These are phyloP conservation scores for Endomychus coccineus DNA, from an alignment of 2,888 invertebrate genomes.

Conservation along the genomic window DNA sequence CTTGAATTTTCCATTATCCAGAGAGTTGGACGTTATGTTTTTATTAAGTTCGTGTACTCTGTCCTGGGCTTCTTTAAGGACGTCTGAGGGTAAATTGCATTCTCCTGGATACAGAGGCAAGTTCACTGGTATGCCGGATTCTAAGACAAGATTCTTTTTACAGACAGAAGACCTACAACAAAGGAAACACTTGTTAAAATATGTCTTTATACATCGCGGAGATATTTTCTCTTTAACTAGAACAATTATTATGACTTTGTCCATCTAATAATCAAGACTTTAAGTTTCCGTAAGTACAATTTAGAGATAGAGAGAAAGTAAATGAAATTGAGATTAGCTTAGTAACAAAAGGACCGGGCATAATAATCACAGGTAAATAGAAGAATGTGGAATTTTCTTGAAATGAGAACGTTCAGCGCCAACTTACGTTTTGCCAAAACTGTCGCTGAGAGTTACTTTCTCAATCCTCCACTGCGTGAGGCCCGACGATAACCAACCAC, in stretches of 20 bases:
- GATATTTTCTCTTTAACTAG: no score
- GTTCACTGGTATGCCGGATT: conserved; percentile 65
- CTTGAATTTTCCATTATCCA: conserved; percentile 30
- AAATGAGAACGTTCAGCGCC: no score
- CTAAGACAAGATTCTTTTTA: conserved; percentile 63
- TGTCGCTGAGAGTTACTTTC: conserved; percentile 75
- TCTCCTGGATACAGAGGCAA: conserved; percentile 71
- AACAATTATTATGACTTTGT: no score
- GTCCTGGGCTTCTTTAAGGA: conserved; percentile 16
- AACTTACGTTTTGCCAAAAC: conserved; percentile 69
- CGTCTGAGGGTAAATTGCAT: conserved; percentile 55
- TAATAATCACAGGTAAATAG: no score
- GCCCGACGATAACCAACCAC: conserved; percentile 85
- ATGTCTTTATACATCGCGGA: no score
- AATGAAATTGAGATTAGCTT: no score
- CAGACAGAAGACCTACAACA: conserved; percentile 66
- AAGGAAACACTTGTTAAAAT: no score
- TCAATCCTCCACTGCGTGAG: conserved; percentile 72
- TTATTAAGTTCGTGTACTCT: conserved; percentile 7
- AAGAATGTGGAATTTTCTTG: no score
- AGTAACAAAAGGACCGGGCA: no score
- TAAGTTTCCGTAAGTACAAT: no score
- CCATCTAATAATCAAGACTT: no score
- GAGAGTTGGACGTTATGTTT: conserved; percentile 2
- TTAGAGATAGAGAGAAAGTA: no score